Percentiles rank a stretch among this genome's conserved stretches.
phyloP scores from a whole-genome alignment of 2,113 vertebrate species.

The Mixornis gularis region DNA sequence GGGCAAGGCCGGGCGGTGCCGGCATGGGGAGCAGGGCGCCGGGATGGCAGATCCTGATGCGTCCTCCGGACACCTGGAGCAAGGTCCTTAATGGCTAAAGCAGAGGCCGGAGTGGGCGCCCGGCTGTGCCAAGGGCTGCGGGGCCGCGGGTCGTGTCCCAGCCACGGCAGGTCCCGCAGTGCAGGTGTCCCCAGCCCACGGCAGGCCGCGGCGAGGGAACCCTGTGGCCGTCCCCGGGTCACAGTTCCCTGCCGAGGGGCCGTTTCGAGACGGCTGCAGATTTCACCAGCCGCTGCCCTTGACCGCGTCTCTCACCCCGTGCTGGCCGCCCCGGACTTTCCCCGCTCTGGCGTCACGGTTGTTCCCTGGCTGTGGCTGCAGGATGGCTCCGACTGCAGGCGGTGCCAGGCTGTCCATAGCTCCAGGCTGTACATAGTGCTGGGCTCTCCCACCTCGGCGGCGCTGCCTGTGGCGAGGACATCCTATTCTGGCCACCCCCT shows the following conservation, averaged over 20 bases:
- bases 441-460: not conserved
- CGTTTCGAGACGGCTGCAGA: fast-evolving
- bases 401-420: not conserved
- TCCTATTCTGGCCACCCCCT: not conserved
- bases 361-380: not conserved
- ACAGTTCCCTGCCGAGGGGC: not conserved
- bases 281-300: not conserved
- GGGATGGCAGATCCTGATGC: not conserved
- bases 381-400: not conserved
- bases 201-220: not conserved
- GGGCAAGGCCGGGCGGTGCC: not conserved
- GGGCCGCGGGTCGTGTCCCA: fast-evolving
- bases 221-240: fast-evolving
- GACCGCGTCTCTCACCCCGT: not conserved
- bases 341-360: conserved; percentile 10
- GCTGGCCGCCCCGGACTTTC: conserved; percentile 39
- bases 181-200: fast-evolving
- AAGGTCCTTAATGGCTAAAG: not conserved
- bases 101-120: fast-evolving
- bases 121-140: not conserved
- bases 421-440: fast-evolving
- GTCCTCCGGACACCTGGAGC: not conserved
- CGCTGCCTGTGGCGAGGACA: not conserved
- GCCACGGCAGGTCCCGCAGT: fast-evolving
- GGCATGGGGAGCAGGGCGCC: fast-evolving